phyloP scores from a whole-genome alignment of 2,888 invertebrate genomes.

The Scaptomyza parva region DNA sequence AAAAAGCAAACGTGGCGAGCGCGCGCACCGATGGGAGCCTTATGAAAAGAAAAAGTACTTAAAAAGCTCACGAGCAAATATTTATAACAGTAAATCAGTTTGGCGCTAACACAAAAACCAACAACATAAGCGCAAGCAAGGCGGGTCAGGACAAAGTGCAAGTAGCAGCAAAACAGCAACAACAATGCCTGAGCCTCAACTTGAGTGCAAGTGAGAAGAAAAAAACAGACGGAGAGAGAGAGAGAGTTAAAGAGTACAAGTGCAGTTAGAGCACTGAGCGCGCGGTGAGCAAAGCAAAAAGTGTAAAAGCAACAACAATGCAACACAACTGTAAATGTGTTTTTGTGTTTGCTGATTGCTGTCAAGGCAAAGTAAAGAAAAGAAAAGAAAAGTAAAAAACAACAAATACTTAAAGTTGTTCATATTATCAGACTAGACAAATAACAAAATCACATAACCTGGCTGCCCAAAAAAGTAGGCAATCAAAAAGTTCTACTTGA shows the following conservation, averaged over 20 bases:
- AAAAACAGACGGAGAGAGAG: conserved; percentile 4
- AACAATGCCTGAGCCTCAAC: conserved; percentile 27
- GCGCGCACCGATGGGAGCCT: conserved; percentile 35
- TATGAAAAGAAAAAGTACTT: conserved; percentile 74
- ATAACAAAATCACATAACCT: neutral
- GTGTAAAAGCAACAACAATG: conserved; percentile 45
- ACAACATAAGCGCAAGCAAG: conserved; percentile 22
- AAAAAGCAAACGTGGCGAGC: conserved; percentile 65
- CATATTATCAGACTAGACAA: conserved; percentile 15
- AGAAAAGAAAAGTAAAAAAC: neutral
- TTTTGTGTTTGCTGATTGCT: conserved; percentile 25
- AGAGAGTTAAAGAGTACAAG: conserved; percentile 15
- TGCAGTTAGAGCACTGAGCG: conserved; percentile 14
- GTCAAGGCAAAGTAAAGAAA: neutral
- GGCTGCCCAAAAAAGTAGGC: neutral
- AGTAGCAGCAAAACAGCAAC: conserved; percentile 14
- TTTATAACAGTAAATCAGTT: conserved; percentile 81
- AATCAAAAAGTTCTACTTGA: neutral
- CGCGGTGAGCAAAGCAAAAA: conserved; percentile 33
- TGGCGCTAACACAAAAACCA: conserved; percentile 66
- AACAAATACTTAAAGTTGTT: conserved; percentile 66
- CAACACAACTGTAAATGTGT: conserved; percentile 8
- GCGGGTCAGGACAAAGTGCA: conserved; percentile 1
- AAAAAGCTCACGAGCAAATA: conserved; percentile 78
- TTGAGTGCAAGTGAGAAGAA: conserved; percentile 21